Percentiles rank a stretch among this genome's conserved stretches.
Conservation (phyloP, 2,113 vertebrate species). For the Cromileptes altivelis region DNA sequence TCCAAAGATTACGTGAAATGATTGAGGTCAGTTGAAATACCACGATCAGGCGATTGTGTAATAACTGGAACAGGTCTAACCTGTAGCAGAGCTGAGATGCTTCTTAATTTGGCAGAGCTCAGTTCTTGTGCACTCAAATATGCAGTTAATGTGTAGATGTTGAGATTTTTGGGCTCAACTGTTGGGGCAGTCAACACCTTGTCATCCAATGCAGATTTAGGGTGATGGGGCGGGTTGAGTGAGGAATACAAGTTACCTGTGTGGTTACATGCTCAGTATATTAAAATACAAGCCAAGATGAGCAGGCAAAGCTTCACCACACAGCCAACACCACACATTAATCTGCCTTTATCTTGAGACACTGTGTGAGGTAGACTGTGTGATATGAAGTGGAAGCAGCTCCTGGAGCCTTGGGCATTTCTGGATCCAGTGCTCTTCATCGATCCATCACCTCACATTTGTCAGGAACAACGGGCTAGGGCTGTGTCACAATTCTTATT, state of each 20-base stretch:
- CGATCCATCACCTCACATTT: conserved; percentile 6
- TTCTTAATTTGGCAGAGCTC: not conserved
- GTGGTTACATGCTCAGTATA: too few relatives aligned
- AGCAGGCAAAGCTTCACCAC: not conserved
- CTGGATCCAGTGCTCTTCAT: not conserved
- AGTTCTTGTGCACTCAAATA: not conserved
- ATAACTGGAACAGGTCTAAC: too few relatives aligned
- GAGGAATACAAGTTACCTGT: too few relatives aligned
- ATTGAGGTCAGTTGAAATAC: too few relatives aligned
- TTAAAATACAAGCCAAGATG: too few relatives aligned
- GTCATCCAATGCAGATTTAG: too few relatives aligned
- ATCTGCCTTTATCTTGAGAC: not conserved
- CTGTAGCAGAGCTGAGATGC: too few relatives aligned
- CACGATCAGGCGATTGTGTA: too few relatives aligned
- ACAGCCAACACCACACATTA: not conserved
- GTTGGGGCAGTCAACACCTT: too few relatives aligned
- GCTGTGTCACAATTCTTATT: not conserved
- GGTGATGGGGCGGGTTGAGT: too few relatives aligned
- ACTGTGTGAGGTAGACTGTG: not conserved
- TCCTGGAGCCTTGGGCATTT: not conserved
- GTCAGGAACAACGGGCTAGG: not conserved
- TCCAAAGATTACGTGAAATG: too few relatives aligned
- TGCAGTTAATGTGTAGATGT: not conserved
- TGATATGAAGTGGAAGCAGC: not conserved
- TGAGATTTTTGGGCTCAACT: not conserved